Percentiles rank a stretch among this genome's conserved stretches.
Evolutionary conservation across 1,140 invertebrate species (phyloP).

Genomic region (Argopecten irradians): DNA sequence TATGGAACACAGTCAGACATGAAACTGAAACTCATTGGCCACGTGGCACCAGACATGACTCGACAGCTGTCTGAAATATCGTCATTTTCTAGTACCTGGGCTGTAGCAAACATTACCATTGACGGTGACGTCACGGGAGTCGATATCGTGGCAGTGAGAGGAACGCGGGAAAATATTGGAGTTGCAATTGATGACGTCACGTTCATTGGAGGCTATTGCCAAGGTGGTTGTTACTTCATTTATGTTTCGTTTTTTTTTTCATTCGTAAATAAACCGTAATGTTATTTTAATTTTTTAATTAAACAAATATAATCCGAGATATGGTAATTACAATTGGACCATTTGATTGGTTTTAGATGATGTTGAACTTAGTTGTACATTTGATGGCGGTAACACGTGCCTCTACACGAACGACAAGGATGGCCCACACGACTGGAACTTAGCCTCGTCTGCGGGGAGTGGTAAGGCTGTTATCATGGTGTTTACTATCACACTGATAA

Average conservation of each 20-base stretch:
- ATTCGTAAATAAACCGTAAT: too few species aligned
- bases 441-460: background rate
- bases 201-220: background rate
- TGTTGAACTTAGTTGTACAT: background rate
- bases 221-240: constrained; percentile 2
- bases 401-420: background rate
- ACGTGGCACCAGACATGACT: background rate
- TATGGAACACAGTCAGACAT: background rate
- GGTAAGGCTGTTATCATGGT: background rate
- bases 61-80: constrained; percentile 19
- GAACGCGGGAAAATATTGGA: background rate
- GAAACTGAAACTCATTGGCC: constrained; percentile 1
- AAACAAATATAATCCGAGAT: too few species aligned
- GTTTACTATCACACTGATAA: background rate
- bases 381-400: background rate
- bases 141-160: background rate
- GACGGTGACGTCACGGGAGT: background rate
- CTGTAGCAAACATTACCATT: constrained; percentile 6
- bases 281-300: too few species aligned
- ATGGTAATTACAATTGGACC: background rate
- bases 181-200: constrained; percentile 42
- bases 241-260: too few species aligned
- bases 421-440: background rate
- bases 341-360: background rate
- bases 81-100: background rate